Evolutionary conservation across 2,113 vertebrate species (phyloP).

Genomic region (Chaenogobius annularis): DNA sequence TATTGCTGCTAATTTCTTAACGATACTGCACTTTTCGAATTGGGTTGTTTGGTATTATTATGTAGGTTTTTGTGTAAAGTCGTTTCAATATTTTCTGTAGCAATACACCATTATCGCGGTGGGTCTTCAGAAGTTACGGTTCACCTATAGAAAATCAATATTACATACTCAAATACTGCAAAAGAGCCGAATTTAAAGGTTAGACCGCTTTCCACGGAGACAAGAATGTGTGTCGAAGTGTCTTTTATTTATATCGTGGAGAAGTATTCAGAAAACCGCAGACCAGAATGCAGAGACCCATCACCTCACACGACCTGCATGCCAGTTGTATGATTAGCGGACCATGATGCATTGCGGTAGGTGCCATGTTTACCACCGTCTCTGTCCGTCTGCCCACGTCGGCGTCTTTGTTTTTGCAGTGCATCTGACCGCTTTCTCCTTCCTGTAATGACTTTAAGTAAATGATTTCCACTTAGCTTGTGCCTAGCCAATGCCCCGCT

Average conservation of each 20-base stretch:
- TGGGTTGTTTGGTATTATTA: too few relatives aligned
- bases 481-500: slow-evolving; percentile 55
- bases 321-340: neutral
- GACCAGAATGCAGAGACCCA: neutral
- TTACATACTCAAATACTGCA: neutral
- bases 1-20: too few relatives aligned
- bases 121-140: too few relatives aligned
- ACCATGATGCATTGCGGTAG: neutral
- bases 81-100: too few relatives aligned
- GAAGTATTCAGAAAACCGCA: neutral
- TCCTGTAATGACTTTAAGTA: slow-evolving; percentile 73
- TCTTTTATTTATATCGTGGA: neutral
- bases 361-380: neutral
- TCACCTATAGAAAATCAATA: neutral
- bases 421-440: slow-evolving; percentile 67
- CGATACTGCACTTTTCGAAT: too few relatives aligned
- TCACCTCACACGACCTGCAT: neutral
- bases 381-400: neutral
- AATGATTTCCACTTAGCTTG: slow-evolving; percentile 74
- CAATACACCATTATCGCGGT: too few relatives aligned
- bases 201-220: neutral
- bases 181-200: neutral
- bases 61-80: too few relatives aligned
- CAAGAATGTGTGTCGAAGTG: neutral
- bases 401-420: slow-evolving; percentile 31